Evolutionary conservation across 1,140 invertebrate species (phyloP).

Genomic region (Penaeus vannamei): DNA sequence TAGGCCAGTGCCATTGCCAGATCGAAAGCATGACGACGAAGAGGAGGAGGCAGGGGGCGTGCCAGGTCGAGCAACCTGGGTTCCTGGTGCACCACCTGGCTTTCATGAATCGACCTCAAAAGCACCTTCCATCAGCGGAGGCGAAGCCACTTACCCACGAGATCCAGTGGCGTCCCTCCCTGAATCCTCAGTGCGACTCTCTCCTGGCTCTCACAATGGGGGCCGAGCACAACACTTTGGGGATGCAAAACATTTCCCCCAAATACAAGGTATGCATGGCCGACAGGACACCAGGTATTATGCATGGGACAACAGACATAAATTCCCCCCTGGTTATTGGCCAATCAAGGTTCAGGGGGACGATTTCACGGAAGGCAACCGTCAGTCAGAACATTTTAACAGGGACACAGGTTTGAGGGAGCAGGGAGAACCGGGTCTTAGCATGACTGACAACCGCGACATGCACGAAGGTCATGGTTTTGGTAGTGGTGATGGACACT

Average conservation of each 20-base stretch:
- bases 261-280: slow-evolving; percentile 48
- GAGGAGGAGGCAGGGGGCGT: slow-evolving; percentile 18
- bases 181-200: background rate
- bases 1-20: background rate
- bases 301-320: slow-evolving; percentile 54
- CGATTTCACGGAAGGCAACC: background rate
- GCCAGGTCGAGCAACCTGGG: slow-evolving; percentile 58
- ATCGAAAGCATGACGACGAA: background rate
- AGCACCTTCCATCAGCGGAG: too few relatives aligned
- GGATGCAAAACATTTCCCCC: background rate
- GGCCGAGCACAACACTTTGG: background rate
- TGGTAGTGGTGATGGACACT: background rate
- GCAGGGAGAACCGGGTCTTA: background rate
- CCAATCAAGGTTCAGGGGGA: slow-evolving; percentile 6
- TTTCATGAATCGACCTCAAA: background rate
- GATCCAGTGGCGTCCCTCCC: background rate
- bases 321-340: slow-evolving; percentile 45
- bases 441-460: slow-evolving; percentile 24
- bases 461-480: slow-evolving; percentile 38
- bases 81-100: slow-evolving; percentile 58
- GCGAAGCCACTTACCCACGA: too few relatives aligned
- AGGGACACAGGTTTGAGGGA: background rate
- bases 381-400: background rate
- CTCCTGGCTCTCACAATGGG: background rate
- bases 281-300: slow-evolving; percentile 7